These are phyloP conservation scores for Arothron firmamentum DNA, from an alignment of 2,113 vertebrate species.

Conservation along the genomic window DNA sequence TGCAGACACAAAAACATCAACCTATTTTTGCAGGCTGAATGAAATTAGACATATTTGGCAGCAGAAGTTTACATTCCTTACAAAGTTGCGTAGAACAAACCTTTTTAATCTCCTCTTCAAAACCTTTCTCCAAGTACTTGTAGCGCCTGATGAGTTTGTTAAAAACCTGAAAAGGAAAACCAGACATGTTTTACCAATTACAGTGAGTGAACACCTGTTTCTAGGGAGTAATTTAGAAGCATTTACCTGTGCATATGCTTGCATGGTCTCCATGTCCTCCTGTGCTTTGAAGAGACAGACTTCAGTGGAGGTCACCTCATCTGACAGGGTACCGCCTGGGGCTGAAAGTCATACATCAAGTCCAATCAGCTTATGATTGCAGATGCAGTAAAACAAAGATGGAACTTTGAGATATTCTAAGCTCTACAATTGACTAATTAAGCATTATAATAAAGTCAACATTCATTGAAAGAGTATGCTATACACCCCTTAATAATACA, in stretches of 20 bases:
- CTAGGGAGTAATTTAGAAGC: not conserved
- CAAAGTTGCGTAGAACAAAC: slow-evolving; percentile 60
- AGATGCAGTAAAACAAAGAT: not conserved
- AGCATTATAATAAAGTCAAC: no score
- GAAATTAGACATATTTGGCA: not conserved
- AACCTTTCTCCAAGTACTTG: slow-evolving; percentile 96
- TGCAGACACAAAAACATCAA: slow-evolving; percentile 57
- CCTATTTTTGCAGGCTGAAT: slow-evolving; percentile 13
- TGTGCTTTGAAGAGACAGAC: slow-evolving; percentile 97
- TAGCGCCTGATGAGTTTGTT: slow-evolving; percentile 99
- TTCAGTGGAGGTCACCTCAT: slow-evolving; percentile 92
- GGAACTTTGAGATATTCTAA: not conserved
- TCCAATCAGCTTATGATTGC: not conserved
- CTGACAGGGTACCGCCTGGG: slow-evolving; percentile 92
- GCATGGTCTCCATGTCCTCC: slow-evolving; percentile 98
- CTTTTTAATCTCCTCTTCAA: slow-evolving; percentile 99
- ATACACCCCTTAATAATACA: no score
- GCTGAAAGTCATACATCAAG: slow-evolving; percentile 67
- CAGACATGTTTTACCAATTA: not conserved
- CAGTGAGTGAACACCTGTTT: not conserved
- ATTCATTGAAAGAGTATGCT: no score
- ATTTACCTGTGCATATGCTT: slow-evolving; percentile 93
- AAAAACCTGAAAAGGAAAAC: slow-evolving; percentile 82
- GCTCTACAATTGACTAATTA: no score
- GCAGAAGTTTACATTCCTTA: not conserved